Evolutionary conservation across 2,113 vertebrate genomes (phyloP), one percentile per base, ranked within the genome.

Genomic region (Chinchilla lanigera): DNA sequence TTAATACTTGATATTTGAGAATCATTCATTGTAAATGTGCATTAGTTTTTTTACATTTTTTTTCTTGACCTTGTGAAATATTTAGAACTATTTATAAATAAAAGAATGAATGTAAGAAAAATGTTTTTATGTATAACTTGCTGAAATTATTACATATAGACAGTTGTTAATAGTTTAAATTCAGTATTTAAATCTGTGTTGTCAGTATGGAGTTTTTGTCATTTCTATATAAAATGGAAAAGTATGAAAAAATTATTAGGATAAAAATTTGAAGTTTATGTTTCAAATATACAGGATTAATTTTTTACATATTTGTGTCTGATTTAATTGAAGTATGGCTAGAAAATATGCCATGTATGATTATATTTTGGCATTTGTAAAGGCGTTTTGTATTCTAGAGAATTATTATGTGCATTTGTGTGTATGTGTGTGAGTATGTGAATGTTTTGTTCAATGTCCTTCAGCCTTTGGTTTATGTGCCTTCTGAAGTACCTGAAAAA

Each of bases 321-420:
- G 14, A 95, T 75, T 86, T 92, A 92, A 77, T 56, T 83, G 12
- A 95, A 26, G 7, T 73, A 7, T 97, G 3, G 20, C 50, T 80
- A 88, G 44, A 95, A 81, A 86, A 73, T 67, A 58, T 73, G n/a
- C 8, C 65, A 35, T 78, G 20, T 75, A 26, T 90, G 78, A 77
- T 89, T 86, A 86, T 47, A 93, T 61, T 80, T 28, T 97, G 52
- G 52, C 12, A 93, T 50, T 97, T 83, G 65, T 54, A 9, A n/a
- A 93, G 67, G 80, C 52, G 7, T 82, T 95, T 81, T 86, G 78
- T 61, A 61, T 30, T 85, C 69, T 13, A 69, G 8, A 47, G 90
- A 9, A 83, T 71, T 85, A 20, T 30, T 80, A 1, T 80, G 30
- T 83, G 3, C 50, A 22, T 89, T 26, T 94, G 10, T 89, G 20